Conservation (phyloP, 1,140 invertebrate genomes). For the Hylaeus volcanicus region DNA sequence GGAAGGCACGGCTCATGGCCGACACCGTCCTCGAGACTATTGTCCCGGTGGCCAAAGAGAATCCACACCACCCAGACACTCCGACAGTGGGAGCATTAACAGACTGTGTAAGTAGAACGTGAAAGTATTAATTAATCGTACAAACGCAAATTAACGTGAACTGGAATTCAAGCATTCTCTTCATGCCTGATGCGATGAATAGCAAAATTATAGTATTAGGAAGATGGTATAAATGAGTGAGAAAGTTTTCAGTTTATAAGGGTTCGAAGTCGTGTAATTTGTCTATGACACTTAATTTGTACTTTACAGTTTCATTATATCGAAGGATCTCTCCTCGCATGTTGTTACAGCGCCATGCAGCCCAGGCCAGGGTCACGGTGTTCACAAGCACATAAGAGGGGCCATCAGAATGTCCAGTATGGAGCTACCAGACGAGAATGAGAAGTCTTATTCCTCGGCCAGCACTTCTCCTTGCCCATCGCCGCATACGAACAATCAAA, state of each 20-base stretch:
- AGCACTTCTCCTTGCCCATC: slow-evolving; percentile 96
- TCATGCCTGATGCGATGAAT: no score
- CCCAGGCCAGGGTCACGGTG: slow-evolving; percentile 83
- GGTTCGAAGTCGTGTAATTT: no score
- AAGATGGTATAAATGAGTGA: no score
- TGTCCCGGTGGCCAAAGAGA: slow-evolving; percentile 80
- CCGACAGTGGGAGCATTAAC: slow-evolving; percentile 83
- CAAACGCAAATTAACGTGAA: no score
- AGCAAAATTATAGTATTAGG: no score
- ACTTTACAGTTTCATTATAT: background rate
- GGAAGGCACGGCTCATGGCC: slow-evolving; percentile 93
- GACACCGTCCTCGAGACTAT: slow-evolving; percentile 84
- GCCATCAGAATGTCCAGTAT: slow-evolving; percentile 95
- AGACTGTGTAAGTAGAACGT: slow-evolving; percentile 75
- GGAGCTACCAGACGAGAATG: slow-evolving; percentile 94
- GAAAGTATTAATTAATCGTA: background rate
- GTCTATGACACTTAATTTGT: no score
- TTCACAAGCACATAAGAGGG: slow-evolving; percentile 80
- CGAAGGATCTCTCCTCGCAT: background rate
- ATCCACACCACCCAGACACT: slow-evolving; percentile 79
- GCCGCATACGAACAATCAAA: slow-evolving; percentile 82
- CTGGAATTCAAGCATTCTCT: no score
- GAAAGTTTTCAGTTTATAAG: no score
- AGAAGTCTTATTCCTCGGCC: slow-evolving; percentile 94
- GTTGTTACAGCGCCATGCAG: slow-evolving; percentile 89